Base-by-base conservation (phyloP, 1,140 invertebrate species). In the Andricus grossulariae region DNA sequence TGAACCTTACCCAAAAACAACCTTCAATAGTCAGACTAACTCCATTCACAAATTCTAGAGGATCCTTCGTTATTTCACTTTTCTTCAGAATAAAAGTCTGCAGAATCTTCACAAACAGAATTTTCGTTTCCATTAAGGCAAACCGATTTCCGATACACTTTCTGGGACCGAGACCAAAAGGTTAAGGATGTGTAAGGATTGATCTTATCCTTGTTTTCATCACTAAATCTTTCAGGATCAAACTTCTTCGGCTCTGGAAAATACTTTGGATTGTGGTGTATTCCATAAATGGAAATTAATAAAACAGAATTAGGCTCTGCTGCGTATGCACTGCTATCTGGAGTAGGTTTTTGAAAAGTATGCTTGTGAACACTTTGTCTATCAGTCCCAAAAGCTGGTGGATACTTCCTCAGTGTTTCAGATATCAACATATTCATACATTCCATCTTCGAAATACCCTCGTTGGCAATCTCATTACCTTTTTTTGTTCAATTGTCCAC, bases 371-470 rank as follows among this genome's bases (percentile, higher is more conserved):
- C 89, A 6, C 93, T 88, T 21, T 87, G 85, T 74, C 94, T 86
- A 71, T 90, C 92, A 55, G 91, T 91, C 4, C 92, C 82, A 16
- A 92, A 90, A 7, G 93, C 92, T 12, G 93, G 91, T 10, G 94
- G 93, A 83, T 92, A 93, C 25, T 94, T 81, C 73, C 94, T 85
- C 11, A 94, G 83, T 12, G 92, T 85, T 90, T 95, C 94, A 72
- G 74, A 80, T 13, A 86, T 71, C n/a, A n/a, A n/a, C n/a, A n/a
- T n/a, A n/a, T n/a, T n/a, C n/a, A n/a, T n/a, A n/a, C n/a, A n/a
- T n/a, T 5, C 87, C 81, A 82, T 81, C 81, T 18, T 89, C 86
- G 45, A 89, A 70, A 66, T 89, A 11, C 6, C 52, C 16, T 88
- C 83, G 72, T 88, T 86, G 16, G 49, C 84, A 6, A 88, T 57